Evolutionary conservation across 30 jellyfish, hydroid and myxozoan genomes (phyloP).

Genomic region (Nemopilema nomurai): DNA sequence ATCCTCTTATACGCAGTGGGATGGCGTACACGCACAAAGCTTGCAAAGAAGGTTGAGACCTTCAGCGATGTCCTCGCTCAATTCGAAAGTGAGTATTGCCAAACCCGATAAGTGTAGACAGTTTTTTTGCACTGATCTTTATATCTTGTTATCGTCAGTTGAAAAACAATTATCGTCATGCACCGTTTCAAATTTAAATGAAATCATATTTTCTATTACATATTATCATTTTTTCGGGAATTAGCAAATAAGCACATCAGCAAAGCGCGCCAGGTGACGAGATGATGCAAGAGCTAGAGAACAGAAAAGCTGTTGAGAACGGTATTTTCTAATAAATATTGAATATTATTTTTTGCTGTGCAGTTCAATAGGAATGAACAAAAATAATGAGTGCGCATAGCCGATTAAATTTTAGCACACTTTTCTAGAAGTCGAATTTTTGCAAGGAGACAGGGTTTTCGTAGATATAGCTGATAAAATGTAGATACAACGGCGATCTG

Average conservation of each 20-base stretch:
- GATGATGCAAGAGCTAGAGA: background rate
- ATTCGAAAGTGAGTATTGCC: too few species aligned
- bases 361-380: background rate
- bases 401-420: background rate
- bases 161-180: too few species aligned
- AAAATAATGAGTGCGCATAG: background rate
- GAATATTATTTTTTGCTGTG: background rate
- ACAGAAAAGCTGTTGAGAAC: background rate
- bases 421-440: background rate
- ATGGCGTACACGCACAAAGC: too few species aligned
- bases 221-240: background rate
- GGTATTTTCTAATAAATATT: background rate
- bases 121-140: background rate
- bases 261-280: background rate
- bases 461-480: background rate
- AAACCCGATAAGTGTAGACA: background rate
- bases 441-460: background rate
- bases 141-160: too few species aligned
- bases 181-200: background rate
- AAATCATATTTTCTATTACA: background rate
- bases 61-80: too few species aligned
- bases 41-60: too few species aligned
- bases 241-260: background rate
- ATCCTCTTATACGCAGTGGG: too few species aligned
- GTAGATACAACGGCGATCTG: background rate